These are phyloP conservation scores for Rhogogaster chlorosoma DNA, from an alignment of 2,888 invertebrate genomes.

Conservation along the genomic window DNA sequence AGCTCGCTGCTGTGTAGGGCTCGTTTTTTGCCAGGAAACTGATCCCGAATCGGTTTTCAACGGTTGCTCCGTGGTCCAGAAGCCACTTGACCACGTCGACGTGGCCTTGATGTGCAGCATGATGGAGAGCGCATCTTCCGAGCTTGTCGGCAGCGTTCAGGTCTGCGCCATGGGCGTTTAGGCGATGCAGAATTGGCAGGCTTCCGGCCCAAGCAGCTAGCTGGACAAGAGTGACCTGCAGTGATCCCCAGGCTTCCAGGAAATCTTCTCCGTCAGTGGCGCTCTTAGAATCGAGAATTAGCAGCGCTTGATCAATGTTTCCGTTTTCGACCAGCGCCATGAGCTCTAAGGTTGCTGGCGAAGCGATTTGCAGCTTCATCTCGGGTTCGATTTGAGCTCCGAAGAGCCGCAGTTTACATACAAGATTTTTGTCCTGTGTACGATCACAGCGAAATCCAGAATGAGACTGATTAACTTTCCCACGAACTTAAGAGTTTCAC, in stretches of 20 bases:
- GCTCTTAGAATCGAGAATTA: conserved; percentile 54
- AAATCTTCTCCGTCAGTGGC: conserved; percentile 42
- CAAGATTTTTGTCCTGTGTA: not conserved
- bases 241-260: conserved; percentile 55
- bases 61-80: conserved; percentile 60
- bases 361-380: conserved; percentile 7
- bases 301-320: conserved; percentile 51
- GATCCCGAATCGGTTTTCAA: conserved; percentile 57
- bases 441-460: not conserved
- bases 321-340: conserved; percentile 56
- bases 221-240: conserved; percentile 61
- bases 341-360: conserved; percentile 21
- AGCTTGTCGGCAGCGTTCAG: conserved; percentile 66
- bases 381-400: not conserved
- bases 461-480: not conserved
- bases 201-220: conserved; percentile 64
- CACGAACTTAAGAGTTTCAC: not conserved
- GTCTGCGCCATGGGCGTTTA: conserved; percentile 59
- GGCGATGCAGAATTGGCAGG: conserved; percentile 56
- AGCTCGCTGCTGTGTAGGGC: conserved; percentile 12
- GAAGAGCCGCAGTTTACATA: not conserved
- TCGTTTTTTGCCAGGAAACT: conserved; percentile 49
- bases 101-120: conserved; percentile 70
- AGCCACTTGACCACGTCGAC: conserved; percentile 63
- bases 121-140: conserved; percentile 72